Base-by-base conservation (phyloP, 2,113 vertebrate genomes). In the Electrona antarctica region DNA sequence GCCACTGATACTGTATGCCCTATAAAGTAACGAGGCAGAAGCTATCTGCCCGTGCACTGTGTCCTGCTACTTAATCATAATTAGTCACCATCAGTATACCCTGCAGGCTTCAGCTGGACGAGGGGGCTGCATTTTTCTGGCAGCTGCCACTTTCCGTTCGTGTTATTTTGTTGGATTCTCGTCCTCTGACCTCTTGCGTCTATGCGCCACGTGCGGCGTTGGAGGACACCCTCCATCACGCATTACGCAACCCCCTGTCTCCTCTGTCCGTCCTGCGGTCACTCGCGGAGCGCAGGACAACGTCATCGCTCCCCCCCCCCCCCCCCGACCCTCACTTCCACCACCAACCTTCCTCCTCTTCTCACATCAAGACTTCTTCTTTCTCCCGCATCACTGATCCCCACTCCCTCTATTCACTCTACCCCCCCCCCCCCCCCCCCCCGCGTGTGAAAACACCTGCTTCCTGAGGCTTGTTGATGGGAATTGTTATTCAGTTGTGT, bases 141-240 rank as follows among this genome's bases (percentile, higher is more conserved):
- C 90, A 91, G 90, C 86, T 91, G 90, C 85, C 89, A 89, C 84
- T 87, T 90, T 86, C 78, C 71, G 75, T 90, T 71, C 87, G 74
- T 80, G 89, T 90, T 87, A 90, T 88, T 88, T 87, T 81, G 68
- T 69, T 79, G 79, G 67, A 79, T 78, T 78, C 80, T 81, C 79
- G 78, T 46, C 72, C 28, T 80, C 76, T 88, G 85, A 85, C 90
- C 81, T 86, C 77, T 47, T 29, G 65, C 29, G 71, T 79, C 59
- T 59, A 68, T 78, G 80, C 78, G 67, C 83, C 79, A 69, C 82
- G 82, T 81, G 82, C 52, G 21, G 74, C 59, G 69, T 84, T 66
- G 71, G 75, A 90, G 72, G 78, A 79, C 84, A 73, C 65, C 61
- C 85, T 85, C 64, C 77, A 69, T 80, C 82, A 74, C 74, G 68